A percentile compares a stretch with the other conserved stretches of the same genome.
Conservation (phyloP, 2,888 invertebrate genomes). For the Cheilosia urbana region DNA sequence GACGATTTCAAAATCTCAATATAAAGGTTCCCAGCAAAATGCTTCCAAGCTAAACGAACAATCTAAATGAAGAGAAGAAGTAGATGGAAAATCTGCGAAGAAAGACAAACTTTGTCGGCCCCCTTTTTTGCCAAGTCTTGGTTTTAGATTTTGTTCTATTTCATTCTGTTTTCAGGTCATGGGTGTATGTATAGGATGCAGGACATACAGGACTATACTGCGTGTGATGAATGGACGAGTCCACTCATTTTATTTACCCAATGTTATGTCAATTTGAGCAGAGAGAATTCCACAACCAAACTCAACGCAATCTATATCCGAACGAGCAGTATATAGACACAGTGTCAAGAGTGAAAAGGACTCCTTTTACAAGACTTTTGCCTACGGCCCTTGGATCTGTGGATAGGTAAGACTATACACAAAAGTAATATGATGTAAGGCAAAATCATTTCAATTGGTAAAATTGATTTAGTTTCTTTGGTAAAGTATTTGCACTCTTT, state of each 20-base stretch:
- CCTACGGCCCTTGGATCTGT: constrained; percentile 13
- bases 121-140: constrained; percentile 30
- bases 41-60: background rate
- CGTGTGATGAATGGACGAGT: constrained; percentile 64
- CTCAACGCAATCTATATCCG: constrained; percentile 35
- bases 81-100: constrained; percentile 31
- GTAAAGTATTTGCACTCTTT: constrained; percentile 63
- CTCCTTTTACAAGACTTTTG: constrained; percentile 53
- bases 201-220: constrained; percentile 21
- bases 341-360: constrained; percentile 35
- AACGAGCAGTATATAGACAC: background rate
- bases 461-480: constrained; percentile 38
- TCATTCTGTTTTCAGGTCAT: constrained; percentile 51
- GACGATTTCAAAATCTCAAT: constrained; percentile 67
- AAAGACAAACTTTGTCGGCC: constrained; percentile 43
- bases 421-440: constrained; percentile 5
- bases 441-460: constrained; percentile 27
- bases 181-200: constrained; percentile 4
- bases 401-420: constrained; percentile 5
- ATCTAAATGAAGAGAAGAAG: background rate
- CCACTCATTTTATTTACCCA: constrained; percentile 66
- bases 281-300: constrained; percentile 7
- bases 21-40: constrained; percentile 44
- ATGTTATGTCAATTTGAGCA: constrained; percentile 58
- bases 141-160: constrained; percentile 29